Base-by-base conservation (phyloP, 2,888 invertebrate species). In the Amiota minor region DNA sequence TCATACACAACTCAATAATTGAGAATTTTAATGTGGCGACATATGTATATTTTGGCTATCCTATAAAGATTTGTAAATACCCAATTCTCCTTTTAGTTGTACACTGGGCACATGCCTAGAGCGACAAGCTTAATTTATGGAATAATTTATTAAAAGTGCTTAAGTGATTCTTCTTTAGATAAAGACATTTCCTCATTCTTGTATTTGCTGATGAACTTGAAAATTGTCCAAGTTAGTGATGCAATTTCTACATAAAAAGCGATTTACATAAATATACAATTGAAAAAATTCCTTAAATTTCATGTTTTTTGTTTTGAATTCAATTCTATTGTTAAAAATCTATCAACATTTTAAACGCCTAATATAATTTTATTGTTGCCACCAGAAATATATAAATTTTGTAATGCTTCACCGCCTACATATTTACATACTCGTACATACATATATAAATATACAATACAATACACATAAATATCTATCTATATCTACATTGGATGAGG, bases 51-150 rank as follows among this genome's bases (percentile, higher is more conserved):
- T 77, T 72, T 50, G 53, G 70, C 62, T 75, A 16, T 16, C 14
- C n/a, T 53, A 16, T 20, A 11, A 59, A 59, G 11, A 73, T 69
- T 74, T 74, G 77, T 18, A 59, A 20, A 11, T 9, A 20, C 20
- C 18, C 23, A 20, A 1, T 71, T 74, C 68, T 72, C 74, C 75
- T 49, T 73, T 62, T 76, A 73, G 75, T 20, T 70, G 4, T 35
- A 35, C 6, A 6, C 0, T 35, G 35, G 35, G 35, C 6, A 3
- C 14, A n/a, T 23, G 82, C 82, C 77, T n/a, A 85, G 78, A 81
- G 75, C 79, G 81, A 71, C 77, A 71, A 73, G 72, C 80, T 18
- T 82, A 84, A 82, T 85, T 85, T 82, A 85, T 82, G 84, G 85
- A 82, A 84, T 74, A 74, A 71, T 77, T 72, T 74, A 74, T 16